Evolutionary conservation across 1,140 invertebrate species (phyloP), one percentile per base, ranked within the genome.

Genomic region (Trachymyrmex cornetzi): DNA sequence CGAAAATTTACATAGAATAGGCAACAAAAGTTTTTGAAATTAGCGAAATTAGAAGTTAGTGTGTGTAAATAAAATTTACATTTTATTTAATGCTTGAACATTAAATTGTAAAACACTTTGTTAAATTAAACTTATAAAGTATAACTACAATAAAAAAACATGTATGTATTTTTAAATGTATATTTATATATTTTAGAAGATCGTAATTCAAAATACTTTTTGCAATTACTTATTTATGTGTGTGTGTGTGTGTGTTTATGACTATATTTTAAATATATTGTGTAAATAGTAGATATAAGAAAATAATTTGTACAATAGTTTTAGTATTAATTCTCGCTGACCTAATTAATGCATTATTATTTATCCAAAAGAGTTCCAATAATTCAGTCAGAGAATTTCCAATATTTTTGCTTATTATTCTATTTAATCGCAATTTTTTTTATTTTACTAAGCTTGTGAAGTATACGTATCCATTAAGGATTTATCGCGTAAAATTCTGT

Each of bases 291-390:
- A 53, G 14, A 38, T 2, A 64, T 48, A 38, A 38, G 12, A 53
- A 66, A 24, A 67, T 67, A 24, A 53, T 67, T 55, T 5, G 14
- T 7, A 24, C 12, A 30, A 12, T 27, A 16, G 4, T 53, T 24
- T 16, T 34, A 53, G 2, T 44, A 5, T 22, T 34, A 19, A 38
- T 48, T 53, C 14, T 9, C 19, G 30, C 14, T 88, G 64, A 64
- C 27, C 22, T 55, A 59, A 55, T 77, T 64, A 75, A 66, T 81
- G 27, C 71, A 12, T 50, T 50, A 88, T 77, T 38, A 55, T 50
- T 88, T 48, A 77, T 2, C 16, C 11, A 79, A 3, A 3, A 50
- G 19, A 79, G 7, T 38, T 50, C n/a, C n/a, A n/a, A n/a, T n/a
- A n/a, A n/a, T n/a, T n/a, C n/a, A n/a, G 24, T 24, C n/a, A 53